phyloP scores from a whole-genome alignment of 2,888 invertebrate species.

The Acrobasis suavella region DNA sequence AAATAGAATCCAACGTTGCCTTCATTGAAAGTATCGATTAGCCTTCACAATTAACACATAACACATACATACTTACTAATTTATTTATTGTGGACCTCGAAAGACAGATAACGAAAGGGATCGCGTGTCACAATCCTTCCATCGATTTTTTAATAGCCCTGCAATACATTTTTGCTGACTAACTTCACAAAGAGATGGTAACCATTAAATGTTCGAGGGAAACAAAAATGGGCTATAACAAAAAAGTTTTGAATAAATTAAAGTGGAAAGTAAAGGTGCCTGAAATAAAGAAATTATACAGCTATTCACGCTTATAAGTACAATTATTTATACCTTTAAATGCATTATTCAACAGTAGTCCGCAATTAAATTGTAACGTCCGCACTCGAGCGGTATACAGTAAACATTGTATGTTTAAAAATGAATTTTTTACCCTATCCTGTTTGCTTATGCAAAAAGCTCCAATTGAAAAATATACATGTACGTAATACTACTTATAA shows the following conservation, averaged over 20 bases:
- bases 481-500: too few species aligned
- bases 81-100: conserved; percentile 27
- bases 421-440: too few species aligned
- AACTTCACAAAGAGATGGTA: conserved; percentile 32
- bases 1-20: neutral
- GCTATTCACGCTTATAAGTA: neutral
- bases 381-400: conserved; percentile 50
- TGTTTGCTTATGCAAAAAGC: too few species aligned
- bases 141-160: conserved; percentile 47
- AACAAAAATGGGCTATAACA: conserved; percentile 13
- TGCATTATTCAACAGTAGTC: neutral
- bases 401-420: too few species aligned
- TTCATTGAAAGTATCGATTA: conserved; percentile 7
- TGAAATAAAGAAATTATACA: neutral
- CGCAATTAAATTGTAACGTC: conserved; percentile 46
- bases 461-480: too few species aligned
- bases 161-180: conserved; percentile 37
- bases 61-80: conserved; percentile 25
- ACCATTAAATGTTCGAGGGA: conserved; percentile 27
- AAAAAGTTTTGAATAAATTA: conserved; percentile 5
- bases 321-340: conserved; percentile 2
- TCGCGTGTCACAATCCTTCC: conserved; percentile 45
- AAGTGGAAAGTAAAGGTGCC: neutral
- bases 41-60: conserved; percentile 12
- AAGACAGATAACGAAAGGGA: conserved; percentile 26